phyloP scores from a whole-genome alignment of 2,888 invertebrate genomes.

The Himalopsyche japonica region DNA sequence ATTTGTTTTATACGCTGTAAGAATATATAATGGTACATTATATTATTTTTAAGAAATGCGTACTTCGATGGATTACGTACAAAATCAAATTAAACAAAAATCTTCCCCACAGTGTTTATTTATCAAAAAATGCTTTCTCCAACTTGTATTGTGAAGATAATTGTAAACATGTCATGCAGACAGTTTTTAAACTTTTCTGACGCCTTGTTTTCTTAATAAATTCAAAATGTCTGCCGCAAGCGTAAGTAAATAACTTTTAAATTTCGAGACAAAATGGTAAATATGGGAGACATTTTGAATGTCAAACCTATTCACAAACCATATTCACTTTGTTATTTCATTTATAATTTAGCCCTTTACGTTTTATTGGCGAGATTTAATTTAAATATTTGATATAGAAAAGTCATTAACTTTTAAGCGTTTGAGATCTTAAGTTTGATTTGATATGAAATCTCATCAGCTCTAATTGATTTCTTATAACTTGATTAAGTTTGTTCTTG shows the following conservation, averaged over 20 bases:
- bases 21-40: no score
- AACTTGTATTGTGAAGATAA: background rate
- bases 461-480: no score
- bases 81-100: background rate
- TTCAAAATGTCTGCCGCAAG: background rate
- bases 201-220: background rate
- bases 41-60: no score
- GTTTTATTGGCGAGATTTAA: no score
- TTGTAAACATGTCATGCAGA: background rate
- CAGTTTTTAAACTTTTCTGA: background rate
- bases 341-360: no score
- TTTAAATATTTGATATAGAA: no score
- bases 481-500: no score
- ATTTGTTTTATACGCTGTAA: no score
- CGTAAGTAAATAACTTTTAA: background rate
- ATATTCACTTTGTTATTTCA: background rate
- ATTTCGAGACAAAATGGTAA: background rate
- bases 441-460: no score
- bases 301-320: background rate
- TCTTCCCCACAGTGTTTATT: background rate
- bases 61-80: no score
- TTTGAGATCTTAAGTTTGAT: no score
- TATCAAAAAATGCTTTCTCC: background rate
- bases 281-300: background rate
- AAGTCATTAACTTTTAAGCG: no score